Evolutionary conservation across 2,113 vertebrate genomes (phyloP).

Genomic region (Lethenteron camtschaticum): DNA sequence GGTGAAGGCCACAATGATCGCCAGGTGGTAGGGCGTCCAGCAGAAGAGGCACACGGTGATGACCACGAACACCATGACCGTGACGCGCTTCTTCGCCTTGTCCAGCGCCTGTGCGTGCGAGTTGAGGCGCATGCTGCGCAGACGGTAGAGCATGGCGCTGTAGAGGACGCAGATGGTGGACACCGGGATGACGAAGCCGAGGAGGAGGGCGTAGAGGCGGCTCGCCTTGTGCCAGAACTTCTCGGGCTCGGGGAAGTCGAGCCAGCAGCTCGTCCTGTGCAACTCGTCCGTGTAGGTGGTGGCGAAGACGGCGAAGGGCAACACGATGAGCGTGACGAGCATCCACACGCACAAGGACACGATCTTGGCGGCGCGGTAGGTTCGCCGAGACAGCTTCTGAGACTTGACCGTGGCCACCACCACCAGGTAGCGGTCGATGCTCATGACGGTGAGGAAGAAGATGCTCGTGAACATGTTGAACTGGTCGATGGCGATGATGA

Average conservation of each 20-base stretch:
- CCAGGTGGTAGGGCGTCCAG: slow-evolving; percentile 64
- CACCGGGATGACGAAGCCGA: slow-evolving; percentile 53
- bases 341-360: slow-evolving; percentile 54
- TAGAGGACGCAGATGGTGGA: slow-evolving; percentile 59
- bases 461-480: slow-evolving; percentile 76
- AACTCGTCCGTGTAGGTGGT: slow-evolving; percentile 28
- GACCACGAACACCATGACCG: slow-evolving; percentile 59
- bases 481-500: slow-evolving; percentile 56
- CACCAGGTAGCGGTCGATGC: slow-evolving; percentile 51
- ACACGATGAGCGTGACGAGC: slow-evolving; percentile 42
- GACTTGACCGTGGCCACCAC: slow-evolving; percentile 46
- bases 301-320: slow-evolving; percentile 53
- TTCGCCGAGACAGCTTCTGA: slow-evolving; percentile 41
- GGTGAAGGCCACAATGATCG: slow-evolving; percentile 56
- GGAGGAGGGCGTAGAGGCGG: slow-evolving; percentile 46
- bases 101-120: slow-evolving; percentile 52
- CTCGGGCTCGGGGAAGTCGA: slow-evolving; percentile 55
- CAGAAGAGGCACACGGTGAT: slow-evolving; percentile 59
- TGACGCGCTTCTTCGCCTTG: slow-evolving; percentile 64
- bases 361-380: slow-evolving; percentile 39
- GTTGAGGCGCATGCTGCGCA: slow-evolving; percentile 45
- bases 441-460: slow-evolving; percentile 68
- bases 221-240: slow-evolving; percentile 55
- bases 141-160: slow-evolving; percentile 45
- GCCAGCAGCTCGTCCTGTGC: slow-evolving; percentile 43